Percentiles rank a stretch among this genome's conserved stretches.
These are phyloP conservation scores for Tachina fera DNA, from an alignment of 2,888 invertebrate species.

Conservation along the genomic window DNA sequence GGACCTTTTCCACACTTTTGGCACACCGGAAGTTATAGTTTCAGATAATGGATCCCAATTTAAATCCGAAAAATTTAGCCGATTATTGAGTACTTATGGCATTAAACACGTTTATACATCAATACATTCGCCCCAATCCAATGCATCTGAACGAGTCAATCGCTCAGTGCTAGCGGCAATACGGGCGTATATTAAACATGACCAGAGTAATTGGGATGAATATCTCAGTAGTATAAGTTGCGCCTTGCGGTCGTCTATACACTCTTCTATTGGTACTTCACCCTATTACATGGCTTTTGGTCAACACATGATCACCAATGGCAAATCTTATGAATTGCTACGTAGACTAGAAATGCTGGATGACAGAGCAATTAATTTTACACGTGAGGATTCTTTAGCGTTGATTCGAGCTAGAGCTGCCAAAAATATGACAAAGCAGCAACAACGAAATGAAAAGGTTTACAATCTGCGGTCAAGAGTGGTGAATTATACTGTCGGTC, in stretches of 20 bases:
- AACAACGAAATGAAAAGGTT: not conserved
- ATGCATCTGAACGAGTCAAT: conserved; percentile 9
- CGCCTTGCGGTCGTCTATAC: conserved; percentile 5
- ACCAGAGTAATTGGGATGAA: conserved; percentile 4
- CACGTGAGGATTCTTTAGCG: not conserved
- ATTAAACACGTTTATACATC: conserved; percentile 2
- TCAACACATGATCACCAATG: conserved; percentile 11
- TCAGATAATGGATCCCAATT: conserved; percentile 1
- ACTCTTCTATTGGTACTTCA: not conserved
- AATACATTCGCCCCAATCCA: conserved; percentile 9
- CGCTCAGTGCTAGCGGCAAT: conserved; percentile 6
- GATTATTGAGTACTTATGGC: not conserved
- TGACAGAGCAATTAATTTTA: conserved; percentile 5
- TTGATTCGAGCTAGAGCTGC: not conserved
- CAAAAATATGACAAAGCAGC: not conserved
- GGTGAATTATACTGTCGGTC: not conserved
- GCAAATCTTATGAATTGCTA: conserved; percentile 10
- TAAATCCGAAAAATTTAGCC: not conserved
- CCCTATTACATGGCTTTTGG: conserved; percentile 29
- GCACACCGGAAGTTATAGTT: not conserved
- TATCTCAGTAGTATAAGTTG: not conserved
- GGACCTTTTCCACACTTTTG: not conserved
- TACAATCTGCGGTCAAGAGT: not conserved
- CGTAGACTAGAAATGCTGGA: conserved; percentile 8
- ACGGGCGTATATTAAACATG: conserved; percentile 5